Percentiles rank a stretch among this genome's conserved stretches.
phyloP scores from a whole-genome alignment of 2,888 invertebrate genomes.

The Metacarcinus magister region DNA sequence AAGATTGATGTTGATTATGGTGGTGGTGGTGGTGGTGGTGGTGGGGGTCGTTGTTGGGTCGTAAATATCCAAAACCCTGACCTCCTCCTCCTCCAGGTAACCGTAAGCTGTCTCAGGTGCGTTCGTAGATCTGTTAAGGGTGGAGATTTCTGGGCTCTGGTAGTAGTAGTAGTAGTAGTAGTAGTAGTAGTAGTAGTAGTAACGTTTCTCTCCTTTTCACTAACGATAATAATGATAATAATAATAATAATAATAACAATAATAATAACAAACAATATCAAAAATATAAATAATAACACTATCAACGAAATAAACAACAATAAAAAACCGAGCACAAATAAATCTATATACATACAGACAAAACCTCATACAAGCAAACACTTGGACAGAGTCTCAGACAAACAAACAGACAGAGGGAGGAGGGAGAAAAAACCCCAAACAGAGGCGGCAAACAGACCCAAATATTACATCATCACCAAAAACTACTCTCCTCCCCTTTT shows the following conservation, averaged over 20 bases:
- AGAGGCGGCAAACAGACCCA: background rate
- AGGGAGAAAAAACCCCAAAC: background rate
- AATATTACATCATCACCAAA: background rate
- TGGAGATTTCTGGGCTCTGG: background rate
- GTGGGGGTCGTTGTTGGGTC: background rate
- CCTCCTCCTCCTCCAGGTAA: background rate
- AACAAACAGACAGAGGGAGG: background rate
- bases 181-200: background rate
- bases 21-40: background rate
- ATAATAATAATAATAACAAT: background rate
- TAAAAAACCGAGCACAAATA: too few species aligned
- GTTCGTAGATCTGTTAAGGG: background rate
- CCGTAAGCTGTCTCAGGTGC: background rate
- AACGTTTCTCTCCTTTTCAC: background rate
- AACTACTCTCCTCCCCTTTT: background rate
- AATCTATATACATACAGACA: too few species aligned
- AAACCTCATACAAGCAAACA: background rate
- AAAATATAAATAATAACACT: background rate
- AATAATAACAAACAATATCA: background rate
- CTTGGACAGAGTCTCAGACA: background rate
- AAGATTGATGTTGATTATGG: background rate
- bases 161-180: background rate
- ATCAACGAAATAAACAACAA: too few species aligned
- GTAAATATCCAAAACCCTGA: background rate
- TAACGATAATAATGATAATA: background rate